Base-by-base conservation (phyloP, 2,888 invertebrate species). In the Eilema caniola region DNA sequence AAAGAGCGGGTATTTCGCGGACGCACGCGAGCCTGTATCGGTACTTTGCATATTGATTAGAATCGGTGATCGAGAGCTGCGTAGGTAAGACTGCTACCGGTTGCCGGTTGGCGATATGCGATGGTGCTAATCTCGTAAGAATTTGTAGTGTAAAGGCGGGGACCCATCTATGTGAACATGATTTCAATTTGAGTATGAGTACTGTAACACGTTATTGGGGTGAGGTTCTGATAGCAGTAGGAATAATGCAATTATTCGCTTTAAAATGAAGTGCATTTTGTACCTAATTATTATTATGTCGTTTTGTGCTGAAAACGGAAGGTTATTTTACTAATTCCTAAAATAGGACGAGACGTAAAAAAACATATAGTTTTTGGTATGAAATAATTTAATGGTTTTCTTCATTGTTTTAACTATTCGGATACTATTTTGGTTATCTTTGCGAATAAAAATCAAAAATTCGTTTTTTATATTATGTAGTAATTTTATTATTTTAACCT, bases 21-120 rank as follows among this genome's bases (percentile, higher is more conserved):
- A 65, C 81, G 79, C 84, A 86, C 84, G 83, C 85, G 82, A 85
- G 82, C 75, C 67, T 67, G 78, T 78, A 86, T 84, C 81, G 82
- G 74, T 75, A 81, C 83, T 90, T 91, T 90, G 91, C 92, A 92
- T 92, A 90, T 90, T 91, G 91, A 92, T 91, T 89, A 90, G 85
- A 82, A 86, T 88, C 89, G 81, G 81, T 76, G 82, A 85, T 84
- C 81, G 76, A 75, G 76, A 69, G 67, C 70, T 74, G 72, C 74
- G 72, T 74, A 74, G 74, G 76, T 70, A 28, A 28, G 28, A 63
- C 70, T 37, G 79, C 82, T 82, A 81, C 82, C 81, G 81, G 81
- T 80, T 78, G 77, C 67, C 57, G n/a, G 59, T 66, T 60, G 69
- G 71, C 72, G 80, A 78, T 82, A 77, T 66, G 73, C 72, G 80